Evolutionary conservation across 1,140 invertebrate species (phyloP).

Genomic region (Aphaenogaster rudis): DNA sequence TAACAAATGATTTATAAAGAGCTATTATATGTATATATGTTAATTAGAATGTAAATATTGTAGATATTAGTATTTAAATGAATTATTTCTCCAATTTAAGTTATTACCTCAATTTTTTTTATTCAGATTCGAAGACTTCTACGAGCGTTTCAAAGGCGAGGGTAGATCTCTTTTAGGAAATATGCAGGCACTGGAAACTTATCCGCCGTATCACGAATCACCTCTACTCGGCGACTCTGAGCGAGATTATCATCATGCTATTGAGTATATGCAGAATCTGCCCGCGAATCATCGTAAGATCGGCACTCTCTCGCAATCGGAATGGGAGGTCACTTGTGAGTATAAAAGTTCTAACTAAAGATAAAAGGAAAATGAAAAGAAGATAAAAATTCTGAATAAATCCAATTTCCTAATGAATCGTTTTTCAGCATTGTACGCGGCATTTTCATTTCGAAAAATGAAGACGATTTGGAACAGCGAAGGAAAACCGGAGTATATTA

Average conservation of each 20-base stretch:
- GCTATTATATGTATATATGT: neutral
- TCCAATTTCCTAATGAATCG: constrained; percentile 62
- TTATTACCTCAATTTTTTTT: constrained; percentile 85
- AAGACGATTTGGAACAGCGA: constrained; percentile 89
- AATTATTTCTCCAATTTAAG: neutral
- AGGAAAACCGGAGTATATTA: constrained; percentile 88
- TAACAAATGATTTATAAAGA: neutral
- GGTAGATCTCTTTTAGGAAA: constrained; percentile 87
- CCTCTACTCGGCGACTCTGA: constrained; percentile 88
- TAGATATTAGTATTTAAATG: neutral
- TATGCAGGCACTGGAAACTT: constrained; percentile 91
- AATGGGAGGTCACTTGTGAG: constrained; percentile 98
- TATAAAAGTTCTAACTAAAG: constrained; percentile 76
- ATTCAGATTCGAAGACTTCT: constrained; percentile 93
- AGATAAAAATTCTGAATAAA: constrained; percentile 20
- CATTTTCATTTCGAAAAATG: constrained; percentile 94
- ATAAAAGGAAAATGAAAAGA: constrained; percentile 38
- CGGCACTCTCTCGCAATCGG: constrained; percentile 94
- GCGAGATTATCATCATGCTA: constrained; percentile 92
- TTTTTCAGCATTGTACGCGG: constrained; percentile 93
- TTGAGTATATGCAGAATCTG: constrained; percentile 87
- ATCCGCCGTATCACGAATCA: constrained; percentile 86
- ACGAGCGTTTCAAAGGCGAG: constrained; percentile 88
- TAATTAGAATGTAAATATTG: neutral
- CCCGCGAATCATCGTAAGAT: constrained; percentile 85